A percentile compares a stretch with the other conserved stretches of the same genome.
phyloP scores from a whole-genome alignment of 2,888 invertebrate genomes.

The Tinea pellionella region DNA sequence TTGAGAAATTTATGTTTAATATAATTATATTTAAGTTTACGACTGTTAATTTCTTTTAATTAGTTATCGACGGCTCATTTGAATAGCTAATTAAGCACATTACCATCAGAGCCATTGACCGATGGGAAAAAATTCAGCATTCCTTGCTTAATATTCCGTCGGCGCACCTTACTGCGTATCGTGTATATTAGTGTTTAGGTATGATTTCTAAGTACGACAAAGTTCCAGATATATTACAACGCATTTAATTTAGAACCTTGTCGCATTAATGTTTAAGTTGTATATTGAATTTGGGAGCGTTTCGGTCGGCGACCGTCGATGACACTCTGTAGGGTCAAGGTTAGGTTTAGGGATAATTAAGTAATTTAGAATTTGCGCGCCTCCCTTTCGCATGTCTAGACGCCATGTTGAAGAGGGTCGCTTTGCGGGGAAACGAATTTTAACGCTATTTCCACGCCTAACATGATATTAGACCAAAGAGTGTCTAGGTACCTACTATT shows the following conservation, averaged over 20 bases:
- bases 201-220: not conserved
- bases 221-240: not conserved
- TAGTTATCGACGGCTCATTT: not conserved
- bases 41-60: not conserved
- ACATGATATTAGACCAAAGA: not conserved
- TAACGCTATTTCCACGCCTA: not conserved
- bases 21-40: not conserved
- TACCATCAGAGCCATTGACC: not conserved
- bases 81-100: not conserved
- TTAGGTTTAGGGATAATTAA: slow-evolving; percentile 11
- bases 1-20: not conserved
- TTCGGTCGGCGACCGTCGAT: slow-evolving; percentile 10
- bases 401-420: not conserved
- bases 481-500: too few species aligned
- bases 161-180: slow-evolving; percentile 1
- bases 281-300: not conserved
- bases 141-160: not conserved
- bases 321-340: slow-evolving; percentile 9
- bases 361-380: slow-evolving; percentile 1
- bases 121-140: not conserved
- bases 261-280: not conserved
- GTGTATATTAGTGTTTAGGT: slow-evolving; percentile 3
- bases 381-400: slow-evolving; percentile 13
- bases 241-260: not conserved
- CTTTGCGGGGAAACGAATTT: not conserved